phyloP scores from a whole-genome alignment of 2,888 invertebrate species.

The Unio delphinus region DNA sequence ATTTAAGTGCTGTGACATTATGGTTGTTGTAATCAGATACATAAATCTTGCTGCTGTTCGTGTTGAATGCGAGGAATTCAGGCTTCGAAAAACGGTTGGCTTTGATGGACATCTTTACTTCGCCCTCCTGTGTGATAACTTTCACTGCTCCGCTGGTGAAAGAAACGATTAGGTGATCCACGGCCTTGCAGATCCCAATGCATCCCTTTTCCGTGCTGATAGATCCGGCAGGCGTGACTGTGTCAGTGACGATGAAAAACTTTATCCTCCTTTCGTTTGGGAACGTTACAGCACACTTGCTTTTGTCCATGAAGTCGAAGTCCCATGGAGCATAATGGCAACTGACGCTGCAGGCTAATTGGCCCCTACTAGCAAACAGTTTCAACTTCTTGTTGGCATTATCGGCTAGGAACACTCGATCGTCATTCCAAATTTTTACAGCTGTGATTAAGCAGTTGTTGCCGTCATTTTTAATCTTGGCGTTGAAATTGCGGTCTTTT shows the following conservation, averaged over 20 bases:
- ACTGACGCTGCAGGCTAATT: slow-evolving; percentile 12
- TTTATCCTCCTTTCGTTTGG: slow-evolving; percentile 33
- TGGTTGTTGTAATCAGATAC: slow-evolving; percentile 40
- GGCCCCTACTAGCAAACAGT: slow-evolving; percentile 32
- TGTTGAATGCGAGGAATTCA: slow-evolving; percentile 29
- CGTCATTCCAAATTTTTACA: slow-evolving; percentile 32
- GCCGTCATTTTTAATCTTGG: slow-evolving; percentile 30
- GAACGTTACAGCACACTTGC: slow-evolving; percentile 30
- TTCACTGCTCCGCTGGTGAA: slow-evolving; percentile 31
- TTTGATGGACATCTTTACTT: slow-evolving; percentile 34
- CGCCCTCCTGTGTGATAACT: slow-evolving; percentile 26
- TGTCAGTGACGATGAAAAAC: slow-evolving; percentile 23
- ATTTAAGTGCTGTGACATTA: slow-evolving; percentile 27
- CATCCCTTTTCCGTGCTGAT: slow-evolving; percentile 21
- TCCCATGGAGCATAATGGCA: slow-evolving; percentile 32
- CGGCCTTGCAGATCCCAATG: slow-evolving; percentile 26
- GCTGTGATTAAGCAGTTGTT: slow-evolving; percentile 31
- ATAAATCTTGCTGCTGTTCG: slow-evolving; percentile 15
- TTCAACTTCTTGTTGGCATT: slow-evolving; percentile 26
- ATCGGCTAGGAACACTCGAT: slow-evolving; percentile 26
- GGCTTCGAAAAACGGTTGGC: slow-evolving; percentile 35
- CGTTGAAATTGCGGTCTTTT: slow-evolving; percentile 29
- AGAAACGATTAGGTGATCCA: slow-evolving; percentile 23
- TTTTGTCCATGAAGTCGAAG: slow-evolving; percentile 29
- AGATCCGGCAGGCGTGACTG: slow-evolving; percentile 19